These are phyloP conservation scores for Corvus moneduloides DNA, from an alignment of 2,113 vertebrate species.

Conservation along the genomic window DNA sequence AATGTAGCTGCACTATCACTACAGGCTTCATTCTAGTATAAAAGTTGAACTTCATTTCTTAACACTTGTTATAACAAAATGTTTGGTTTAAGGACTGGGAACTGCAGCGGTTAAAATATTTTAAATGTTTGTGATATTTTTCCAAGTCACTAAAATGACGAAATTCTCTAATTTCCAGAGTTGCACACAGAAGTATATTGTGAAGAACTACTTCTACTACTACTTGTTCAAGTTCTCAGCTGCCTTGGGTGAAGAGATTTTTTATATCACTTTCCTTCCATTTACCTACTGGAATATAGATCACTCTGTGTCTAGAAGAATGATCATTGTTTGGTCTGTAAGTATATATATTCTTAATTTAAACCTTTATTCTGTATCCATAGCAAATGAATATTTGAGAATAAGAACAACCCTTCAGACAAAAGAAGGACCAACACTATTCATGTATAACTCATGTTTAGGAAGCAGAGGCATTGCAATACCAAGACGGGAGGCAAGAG, in stretches of 20 bases:
- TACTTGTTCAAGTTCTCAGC: slow-evolving; percentile 89
- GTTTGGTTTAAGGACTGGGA: neutral
- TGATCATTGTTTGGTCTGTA: slow-evolving; percentile 90
- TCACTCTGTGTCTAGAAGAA: slow-evolving; percentile 86
- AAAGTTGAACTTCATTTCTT: neutral
- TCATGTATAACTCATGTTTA: fast-evolving
- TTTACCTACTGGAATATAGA: slow-evolving; percentile 92
- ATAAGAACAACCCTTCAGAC: neutral
- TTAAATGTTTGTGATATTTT: neutral
- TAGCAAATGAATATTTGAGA: neutral
- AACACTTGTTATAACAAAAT: neutral
- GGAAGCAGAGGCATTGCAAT: neutral
- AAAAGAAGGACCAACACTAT: neutral
- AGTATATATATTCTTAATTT: slow-evolving; percentile 46
- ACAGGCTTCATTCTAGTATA: neutral
- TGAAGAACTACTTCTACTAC: slow-evolving; percentile 88
- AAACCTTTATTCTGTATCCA: neutral
- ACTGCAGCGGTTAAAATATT: neutral
- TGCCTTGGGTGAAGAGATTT: slow-evolving; percentile 88
- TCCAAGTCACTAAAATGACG: neutral
- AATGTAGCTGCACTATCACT: neutral
- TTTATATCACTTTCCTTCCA: slow-evolving; percentile 94
- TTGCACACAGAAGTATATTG: slow-evolving; percentile 74
- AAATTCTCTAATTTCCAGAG: slow-evolving; percentile 71
- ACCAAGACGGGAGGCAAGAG: neutral